A percentile compares a stretch with the other conserved stretches of the same genome.
These are phyloP conservation scores for Salvelinus alpinus DNA, from an alignment of 2,113 vertebrate species.

Conservation along the genomic window DNA sequence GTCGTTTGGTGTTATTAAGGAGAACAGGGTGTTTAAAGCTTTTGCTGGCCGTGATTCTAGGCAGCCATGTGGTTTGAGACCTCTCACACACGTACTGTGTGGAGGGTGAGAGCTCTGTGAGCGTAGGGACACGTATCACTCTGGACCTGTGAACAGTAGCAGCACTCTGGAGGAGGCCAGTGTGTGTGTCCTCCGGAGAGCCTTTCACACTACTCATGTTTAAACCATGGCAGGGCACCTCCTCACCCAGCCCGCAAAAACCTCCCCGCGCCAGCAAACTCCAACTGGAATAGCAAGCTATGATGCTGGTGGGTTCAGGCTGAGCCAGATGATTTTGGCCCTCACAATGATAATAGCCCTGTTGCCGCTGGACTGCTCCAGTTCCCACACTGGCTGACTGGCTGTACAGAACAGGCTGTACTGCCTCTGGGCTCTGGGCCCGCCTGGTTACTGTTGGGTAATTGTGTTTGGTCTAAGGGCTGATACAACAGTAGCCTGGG, in stretches of 20 bases:
- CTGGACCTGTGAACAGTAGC: slow-evolving; percentile 44
- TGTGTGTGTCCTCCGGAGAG: slow-evolving; percentile 38
- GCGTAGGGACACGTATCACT: background rate
- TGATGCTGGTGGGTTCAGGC: background rate
- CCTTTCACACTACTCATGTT: slow-evolving; percentile 27
- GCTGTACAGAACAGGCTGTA: background rate
- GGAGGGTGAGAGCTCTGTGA: too few species aligned
- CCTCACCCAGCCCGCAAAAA: slow-evolving; percentile 3
- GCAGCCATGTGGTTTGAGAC: background rate
- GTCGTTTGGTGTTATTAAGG: background rate
- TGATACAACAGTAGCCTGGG: slow-evolving; percentile 13
- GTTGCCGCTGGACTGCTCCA: background rate
- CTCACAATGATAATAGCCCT: background rate
- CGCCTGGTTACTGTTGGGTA: too few species aligned
- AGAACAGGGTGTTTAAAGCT: background rate
- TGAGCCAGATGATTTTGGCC: slow-evolving; percentile 8
- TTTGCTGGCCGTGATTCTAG: background rate
- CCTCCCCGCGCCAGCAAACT: slow-evolving; percentile 6
- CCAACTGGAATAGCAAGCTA: slow-evolving; percentile 9
- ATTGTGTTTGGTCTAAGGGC: slow-evolving; percentile 19
- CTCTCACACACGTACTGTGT: background rate
- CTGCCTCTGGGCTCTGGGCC: too few species aligned
- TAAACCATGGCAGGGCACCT: slow-evolving; percentile 15
- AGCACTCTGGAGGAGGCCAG: background rate
- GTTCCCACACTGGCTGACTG: slow-evolving; percentile 19